Evolutionary conservation across 2,888 invertebrate species (phyloP), one percentile per base, ranked within the genome.

Genomic region (Stenodera caucasica): DNA sequence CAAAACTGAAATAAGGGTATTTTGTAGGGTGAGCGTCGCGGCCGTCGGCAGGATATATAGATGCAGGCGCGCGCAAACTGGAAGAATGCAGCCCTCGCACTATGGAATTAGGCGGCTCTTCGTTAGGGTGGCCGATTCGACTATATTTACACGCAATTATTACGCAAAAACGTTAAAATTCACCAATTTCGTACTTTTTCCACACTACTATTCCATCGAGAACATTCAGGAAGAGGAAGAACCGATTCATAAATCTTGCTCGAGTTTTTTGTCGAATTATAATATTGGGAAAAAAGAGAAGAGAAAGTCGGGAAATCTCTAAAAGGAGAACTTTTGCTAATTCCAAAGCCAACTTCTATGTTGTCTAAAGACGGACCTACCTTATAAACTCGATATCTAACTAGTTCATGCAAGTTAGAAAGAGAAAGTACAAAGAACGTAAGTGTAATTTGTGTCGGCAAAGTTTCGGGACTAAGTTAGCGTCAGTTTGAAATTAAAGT

Each of bases 361-460:
- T 61, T 63, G 73, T 67, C 64, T 68, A 68, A 70, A 69, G 72
- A 71, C 72, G 76, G 80, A 80, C 80, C 80, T 80, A 80, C 78
- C 80, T 73, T 76, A 80, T 76, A 72, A 75, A 79, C 72, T 78
- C 75, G 65, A 32, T 64, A 63, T 66, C 70, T 75, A 77, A 78
- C 77, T 78, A 79, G 78, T 79, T 79, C 75, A 74, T 72, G 67
- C 77, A 74, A 76, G 78, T 77, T 74, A 77, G 79, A 79, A 77
- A 75, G 80, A 80, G 80, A 80, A 80, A 79, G 80, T 79, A 73
- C 79, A 75, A 75, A 75, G 79, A 77, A 76, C 78, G 78, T 78
- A 78, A 78, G 79, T 78, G 78, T 77, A 79, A 78, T 80, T 79
- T 78, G 78, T 77, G 78, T 78, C 77, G 76, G 77, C 74, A 71